Evolutionary conservation across 2,113 vertebrate genomes (phyloP).

Genomic region (Baryphthengus martii): DNA sequence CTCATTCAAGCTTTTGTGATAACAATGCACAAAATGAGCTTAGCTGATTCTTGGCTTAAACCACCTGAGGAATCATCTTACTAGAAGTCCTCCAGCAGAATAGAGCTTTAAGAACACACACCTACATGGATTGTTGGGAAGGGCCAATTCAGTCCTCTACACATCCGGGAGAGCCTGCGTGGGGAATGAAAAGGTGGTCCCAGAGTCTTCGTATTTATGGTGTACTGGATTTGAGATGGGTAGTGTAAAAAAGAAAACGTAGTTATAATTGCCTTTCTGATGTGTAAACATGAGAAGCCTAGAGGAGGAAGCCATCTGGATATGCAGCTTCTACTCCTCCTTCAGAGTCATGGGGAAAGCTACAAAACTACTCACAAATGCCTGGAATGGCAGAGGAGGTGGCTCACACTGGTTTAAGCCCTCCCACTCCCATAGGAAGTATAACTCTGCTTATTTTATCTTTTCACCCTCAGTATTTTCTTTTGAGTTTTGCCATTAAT

Average conservation of each 20-base stretch:
- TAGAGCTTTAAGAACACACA: not conserved
- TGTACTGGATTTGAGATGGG: not conserved
- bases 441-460: not conserved
- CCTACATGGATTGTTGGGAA: not conserved
- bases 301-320: not conserved
- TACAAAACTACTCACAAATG: not conserved
- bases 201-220: not conserved
- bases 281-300: not conserved
- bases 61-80: not conserved
- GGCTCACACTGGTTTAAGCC: not conserved
- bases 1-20: not conserved
- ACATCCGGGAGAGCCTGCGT: not conserved
- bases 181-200: not conserved
- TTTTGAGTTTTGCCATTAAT: not conserved
- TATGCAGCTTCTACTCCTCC: not conserved
- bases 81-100: not conserved
- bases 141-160: not conserved
- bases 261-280: not conserved
- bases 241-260: not conserved
- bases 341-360: not conserved
- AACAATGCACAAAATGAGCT: not conserved
- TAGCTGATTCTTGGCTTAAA: not conserved
- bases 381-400: not conserved
- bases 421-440: not conserved
- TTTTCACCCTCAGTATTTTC: not conserved